phyloP scores from a whole-genome alignment of 2,888 invertebrate species.

The Caenorhabditis sinica region DNA sequence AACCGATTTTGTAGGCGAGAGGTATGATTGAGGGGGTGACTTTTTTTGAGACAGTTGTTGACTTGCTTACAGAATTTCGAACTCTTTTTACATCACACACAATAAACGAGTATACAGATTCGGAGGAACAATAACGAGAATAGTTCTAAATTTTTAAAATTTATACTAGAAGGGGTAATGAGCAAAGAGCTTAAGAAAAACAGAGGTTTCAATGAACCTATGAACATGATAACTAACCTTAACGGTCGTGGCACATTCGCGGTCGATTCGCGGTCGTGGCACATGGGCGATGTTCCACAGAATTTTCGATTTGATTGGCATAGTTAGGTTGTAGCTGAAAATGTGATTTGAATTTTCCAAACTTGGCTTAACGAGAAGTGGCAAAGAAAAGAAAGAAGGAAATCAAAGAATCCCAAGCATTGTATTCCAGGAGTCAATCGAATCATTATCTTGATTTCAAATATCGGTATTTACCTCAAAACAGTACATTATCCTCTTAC shows the following conservation, averaged over 20 bases:
- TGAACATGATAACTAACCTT: constrained; percentile 33
- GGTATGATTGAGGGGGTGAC: neutral
- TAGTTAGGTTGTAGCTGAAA: neutral
- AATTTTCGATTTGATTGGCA: constrained; percentile 18
- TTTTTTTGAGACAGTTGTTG: neutral
- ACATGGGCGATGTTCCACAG: constrained; percentile 37
- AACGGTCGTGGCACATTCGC: constrained; percentile 37
- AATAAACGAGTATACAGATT: too few relatives aligned
- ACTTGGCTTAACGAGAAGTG: neutral
- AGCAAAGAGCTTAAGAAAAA: too few relatives aligned
- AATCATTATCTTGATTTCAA: too few relatives aligned
- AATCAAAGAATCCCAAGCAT: too few relatives aligned
- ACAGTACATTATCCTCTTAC: too few relatives aligned
- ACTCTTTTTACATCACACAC: neutral
- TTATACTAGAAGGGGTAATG: too few relatives aligned
- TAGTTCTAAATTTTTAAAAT: too few relatives aligned
- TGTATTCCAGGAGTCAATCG: too few relatives aligned
- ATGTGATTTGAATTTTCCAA: too few relatives aligned
- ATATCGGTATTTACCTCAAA: too few relatives aligned
- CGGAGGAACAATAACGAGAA: too few relatives aligned
- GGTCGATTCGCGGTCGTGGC: constrained; percentile 36
- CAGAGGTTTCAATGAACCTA: neutral
- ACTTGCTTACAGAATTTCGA: neutral
- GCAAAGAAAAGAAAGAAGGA: neutral
- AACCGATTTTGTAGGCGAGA: constrained; percentile 17